Percentiles rank a stretch among this genome's conserved stretches.
Conservation (phyloP, 2,113 vertebrate genomes). For the Crypturellus undulatus region DNA sequence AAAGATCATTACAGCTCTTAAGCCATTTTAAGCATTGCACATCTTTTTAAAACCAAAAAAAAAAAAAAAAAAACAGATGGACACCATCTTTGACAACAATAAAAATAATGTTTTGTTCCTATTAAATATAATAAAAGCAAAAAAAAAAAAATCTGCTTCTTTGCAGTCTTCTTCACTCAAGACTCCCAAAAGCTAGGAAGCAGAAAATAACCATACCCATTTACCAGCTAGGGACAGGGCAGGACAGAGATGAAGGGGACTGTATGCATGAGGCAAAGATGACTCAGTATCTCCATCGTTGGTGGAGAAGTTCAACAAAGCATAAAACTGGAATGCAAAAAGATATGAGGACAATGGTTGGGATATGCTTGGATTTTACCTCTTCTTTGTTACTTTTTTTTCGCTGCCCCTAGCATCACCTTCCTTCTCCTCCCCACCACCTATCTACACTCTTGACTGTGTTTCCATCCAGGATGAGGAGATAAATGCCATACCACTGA, state of each 20-base stretch:
- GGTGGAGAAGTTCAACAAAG: neutral
- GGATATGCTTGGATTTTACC: neutral
- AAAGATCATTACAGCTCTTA: neutral
- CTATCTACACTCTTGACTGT: neutral
- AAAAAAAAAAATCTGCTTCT: neutral
- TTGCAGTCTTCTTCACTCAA: neutral
- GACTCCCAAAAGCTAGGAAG: neutral
- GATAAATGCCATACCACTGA: neutral
- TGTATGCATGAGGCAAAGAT: neutral
- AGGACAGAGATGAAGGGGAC: neutral
- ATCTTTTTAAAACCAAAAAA: neutral
- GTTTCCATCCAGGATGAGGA: neutral
- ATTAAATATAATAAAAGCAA: neutral
- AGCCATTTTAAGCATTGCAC: neutral
- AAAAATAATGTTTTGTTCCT: neutral
- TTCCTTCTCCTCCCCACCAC: neutral
- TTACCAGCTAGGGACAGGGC: neutral
- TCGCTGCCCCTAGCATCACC: neutral
- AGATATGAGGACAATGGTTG: rapidly evolving
- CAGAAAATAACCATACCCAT: neutral
- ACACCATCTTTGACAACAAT: neutral
- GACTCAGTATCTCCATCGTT: neutral
- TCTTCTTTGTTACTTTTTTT: neutral
- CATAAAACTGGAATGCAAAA: neutral
- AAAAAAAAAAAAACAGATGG: neutral